A percentile compares a stretch with the other conserved stretches of the same genome.
These are phyloP conservation scores for Lottia gigantea DNA, from an alignment of 2,888 invertebrate genomes.

Conservation along the genomic window DNA sequence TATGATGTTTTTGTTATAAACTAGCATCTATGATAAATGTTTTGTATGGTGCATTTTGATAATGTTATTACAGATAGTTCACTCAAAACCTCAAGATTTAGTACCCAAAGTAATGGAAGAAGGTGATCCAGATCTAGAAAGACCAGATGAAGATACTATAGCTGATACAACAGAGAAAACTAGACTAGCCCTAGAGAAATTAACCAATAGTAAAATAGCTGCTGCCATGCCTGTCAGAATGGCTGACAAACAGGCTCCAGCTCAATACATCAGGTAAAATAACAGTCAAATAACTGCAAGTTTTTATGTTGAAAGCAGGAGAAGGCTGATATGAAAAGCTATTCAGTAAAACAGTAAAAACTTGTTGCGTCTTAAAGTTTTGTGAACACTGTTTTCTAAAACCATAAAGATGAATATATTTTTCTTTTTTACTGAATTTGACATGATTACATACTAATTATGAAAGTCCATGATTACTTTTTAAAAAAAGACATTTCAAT, in stretches of 20 bases:
- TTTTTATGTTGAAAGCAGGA: neutral
- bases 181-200: conserved; percentile 84
- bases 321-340: no score
- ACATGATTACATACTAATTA: no score
- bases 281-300: no score
- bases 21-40: neutral
- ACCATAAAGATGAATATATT: no score
- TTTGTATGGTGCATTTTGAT: neutral
- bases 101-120: conserved; percentile 92
- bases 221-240: conserved; percentile 97
- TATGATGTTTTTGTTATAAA: no score
- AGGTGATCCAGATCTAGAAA: conserved; percentile 88
- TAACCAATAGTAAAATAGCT: conserved; percentile 83
- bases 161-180: conserved; percentile 90
- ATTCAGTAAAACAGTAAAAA: no score
- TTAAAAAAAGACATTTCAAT: neutral
- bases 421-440: no score
- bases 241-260: conserved; percentile 91
- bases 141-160: conserved; percentile 87
- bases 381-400: neutral
- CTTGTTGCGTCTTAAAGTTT: no score
- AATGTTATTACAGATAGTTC: conserved; percentile 76
- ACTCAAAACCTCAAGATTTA: conserved; percentile 91
- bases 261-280: conserved; percentile 86
- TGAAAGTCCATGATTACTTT: no score